These are phyloP conservation scores for Dorcus hopei DNA, from an alignment of 2,888 invertebrate genomes.

Conservation along the genomic window DNA sequence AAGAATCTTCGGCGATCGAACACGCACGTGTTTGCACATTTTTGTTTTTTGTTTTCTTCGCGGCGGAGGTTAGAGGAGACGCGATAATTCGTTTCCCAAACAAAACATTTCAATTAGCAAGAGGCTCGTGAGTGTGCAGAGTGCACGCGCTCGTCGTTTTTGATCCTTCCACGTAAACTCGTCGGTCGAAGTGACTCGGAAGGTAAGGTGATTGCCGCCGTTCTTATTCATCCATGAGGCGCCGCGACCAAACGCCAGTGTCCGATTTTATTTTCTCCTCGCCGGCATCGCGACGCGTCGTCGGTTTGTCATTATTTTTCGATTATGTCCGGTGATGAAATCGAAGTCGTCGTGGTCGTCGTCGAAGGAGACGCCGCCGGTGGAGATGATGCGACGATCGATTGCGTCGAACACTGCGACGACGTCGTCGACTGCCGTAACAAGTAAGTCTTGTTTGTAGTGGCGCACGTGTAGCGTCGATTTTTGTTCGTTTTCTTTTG, in stretches of 20 bases:
- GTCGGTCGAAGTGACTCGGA: no score
- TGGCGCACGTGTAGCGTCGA: neutral
- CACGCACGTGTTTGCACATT: no score
- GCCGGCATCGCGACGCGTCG: neutral
- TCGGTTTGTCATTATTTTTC: no score
- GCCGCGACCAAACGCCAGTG: neutral
- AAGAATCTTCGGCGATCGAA: no score
- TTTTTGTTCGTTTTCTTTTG: neutral
- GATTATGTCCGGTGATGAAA: no score
- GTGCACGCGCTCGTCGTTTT: no score
- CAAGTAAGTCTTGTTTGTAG: neutral
- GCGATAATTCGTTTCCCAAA: neutral
- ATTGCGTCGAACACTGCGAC: neutral
- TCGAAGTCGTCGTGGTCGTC: neutral
- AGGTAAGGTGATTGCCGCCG: no score
- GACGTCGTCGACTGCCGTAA: neutral
- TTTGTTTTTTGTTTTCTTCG: no score
- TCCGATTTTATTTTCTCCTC: neutral
- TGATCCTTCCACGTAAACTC: no score
- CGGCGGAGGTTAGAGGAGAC: no score
- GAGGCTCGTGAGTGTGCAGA: neutral
- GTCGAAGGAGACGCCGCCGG: neutral
- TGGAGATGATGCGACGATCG: neutral
- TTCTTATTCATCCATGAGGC: neutral
- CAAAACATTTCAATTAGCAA: neutral